A percentile compares a stretch with the other conserved stretches of the same genome.
Evolutionary conservation across 92 coral and sea anemone species (phyloP).

Genomic region (Porites divaricata): DNA sequence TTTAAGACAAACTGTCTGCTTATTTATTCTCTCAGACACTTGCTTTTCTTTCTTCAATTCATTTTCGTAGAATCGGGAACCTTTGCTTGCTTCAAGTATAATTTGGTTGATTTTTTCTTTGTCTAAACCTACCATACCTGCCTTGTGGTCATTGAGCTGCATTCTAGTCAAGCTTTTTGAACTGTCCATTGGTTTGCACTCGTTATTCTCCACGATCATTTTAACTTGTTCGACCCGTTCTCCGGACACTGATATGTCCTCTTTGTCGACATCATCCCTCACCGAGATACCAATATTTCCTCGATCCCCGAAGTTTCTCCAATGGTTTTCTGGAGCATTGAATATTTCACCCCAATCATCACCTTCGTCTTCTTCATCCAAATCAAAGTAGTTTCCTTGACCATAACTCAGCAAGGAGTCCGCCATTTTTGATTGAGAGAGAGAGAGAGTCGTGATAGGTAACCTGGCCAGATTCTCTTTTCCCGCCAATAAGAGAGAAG

Average conservation of each 20-base stretch:
- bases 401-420: conserved; percentile 5
- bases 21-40: conserved; percentile 80
- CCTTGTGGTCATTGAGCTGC: conserved; percentile 95
- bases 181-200: background rate
- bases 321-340: conserved; percentile 19
- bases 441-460: background rate
- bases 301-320: background rate
- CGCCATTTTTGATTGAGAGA: conserved; percentile 51
- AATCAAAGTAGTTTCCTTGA: conserved; percentile 27
- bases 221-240: background rate
- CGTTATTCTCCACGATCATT: conserved; percentile 3
- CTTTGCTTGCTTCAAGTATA: conserved; percentile 96
- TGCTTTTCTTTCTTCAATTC: conserved; percentile 89
- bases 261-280: background rate
- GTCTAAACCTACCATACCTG: conserved; percentile 98
- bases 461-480: conserved; percentile 37
- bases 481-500: conserved; percentile 36
- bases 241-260: background rate
- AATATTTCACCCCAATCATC: conserved; percentile 55
- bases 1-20: conserved; percentile 60
- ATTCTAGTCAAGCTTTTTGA: conserved; percentile 75
- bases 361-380: conserved; percentile 55
- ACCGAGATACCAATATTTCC: background rate
- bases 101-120: conserved; percentile 91
- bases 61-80: conserved; percentile 93